Conservation (phyloP, 2,797 vertebrate genomes). For the Kryptolebias ocellatus region DNA sequence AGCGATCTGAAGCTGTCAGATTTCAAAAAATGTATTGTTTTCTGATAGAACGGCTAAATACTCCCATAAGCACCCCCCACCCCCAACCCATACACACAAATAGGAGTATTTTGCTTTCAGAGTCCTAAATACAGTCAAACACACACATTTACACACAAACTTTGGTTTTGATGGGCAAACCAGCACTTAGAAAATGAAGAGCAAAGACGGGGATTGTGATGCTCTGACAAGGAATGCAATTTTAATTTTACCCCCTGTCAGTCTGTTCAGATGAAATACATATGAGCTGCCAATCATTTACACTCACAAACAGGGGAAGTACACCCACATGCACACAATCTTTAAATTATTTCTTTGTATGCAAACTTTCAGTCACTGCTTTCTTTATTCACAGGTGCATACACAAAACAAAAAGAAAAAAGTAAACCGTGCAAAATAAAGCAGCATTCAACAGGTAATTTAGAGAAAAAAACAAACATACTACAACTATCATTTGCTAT, state of each 20-base stretch:
- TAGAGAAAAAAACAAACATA: not conserved
- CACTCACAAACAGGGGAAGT: slow-evolving; percentile 31
- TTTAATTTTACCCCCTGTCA: slow-evolving; percentile 86
- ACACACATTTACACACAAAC: slow-evolving; percentile 23
- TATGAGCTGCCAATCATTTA: slow-evolving; percentile 81
- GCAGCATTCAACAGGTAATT: not conserved
- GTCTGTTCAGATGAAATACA: slow-evolving; percentile 73
- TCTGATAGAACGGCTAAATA: slow-evolving; percentile 72
- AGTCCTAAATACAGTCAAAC: slow-evolving; percentile 20
- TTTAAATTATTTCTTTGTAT: slow-evolving; percentile 26
- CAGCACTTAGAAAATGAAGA: slow-evolving; percentile 67
- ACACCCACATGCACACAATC: slow-evolving; percentile 10
- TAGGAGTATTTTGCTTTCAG: slow-evolving; percentile 7
- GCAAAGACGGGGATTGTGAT: slow-evolving; percentile 71
- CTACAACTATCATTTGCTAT: no score
- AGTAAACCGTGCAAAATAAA: not conserved
- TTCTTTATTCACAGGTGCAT: slow-evolving; percentile 13
- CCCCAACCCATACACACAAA: slow-evolving; percentile 16
- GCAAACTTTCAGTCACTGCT: slow-evolving; percentile 31
- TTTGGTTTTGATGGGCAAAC: slow-evolving; percentile 70
- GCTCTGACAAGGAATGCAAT: slow-evolving; percentile 79
- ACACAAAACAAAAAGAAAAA: not conserved
- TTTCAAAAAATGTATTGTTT: slow-evolving; percentile 78
- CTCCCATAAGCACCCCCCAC: slow-evolving; percentile 34
- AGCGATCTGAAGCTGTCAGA: slow-evolving; percentile 79